phyloP scores from a whole-genome alignment of 2,888 invertebrate species.

The Tinea semifulvella region DNA sequence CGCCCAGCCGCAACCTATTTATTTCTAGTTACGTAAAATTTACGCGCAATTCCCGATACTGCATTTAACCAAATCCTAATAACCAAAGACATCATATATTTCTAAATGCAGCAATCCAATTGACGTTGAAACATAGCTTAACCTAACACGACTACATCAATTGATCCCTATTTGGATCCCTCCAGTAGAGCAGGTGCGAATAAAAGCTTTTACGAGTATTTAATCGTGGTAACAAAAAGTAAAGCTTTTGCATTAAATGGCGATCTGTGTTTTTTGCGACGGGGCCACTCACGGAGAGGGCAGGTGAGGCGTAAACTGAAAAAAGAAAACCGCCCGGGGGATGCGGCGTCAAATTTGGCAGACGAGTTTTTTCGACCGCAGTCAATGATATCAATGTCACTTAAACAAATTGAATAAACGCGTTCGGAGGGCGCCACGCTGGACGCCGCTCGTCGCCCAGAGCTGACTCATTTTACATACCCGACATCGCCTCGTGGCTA shows the following conservation, averaged over 20 bases:
- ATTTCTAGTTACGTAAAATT: conserved; percentile 68
- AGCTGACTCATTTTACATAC: conserved; percentile 6
- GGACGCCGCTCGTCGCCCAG: conserved; percentile 20
- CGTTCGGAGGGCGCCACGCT: conserved; percentile 39
- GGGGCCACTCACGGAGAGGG: conserved; percentile 34
- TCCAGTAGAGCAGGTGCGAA: conserved; percentile 12
- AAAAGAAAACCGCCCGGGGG: conserved; percentile 44
- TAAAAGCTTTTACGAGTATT: conserved; percentile 15
- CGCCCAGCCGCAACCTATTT: conserved; percentile 55
- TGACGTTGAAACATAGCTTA: background rate
- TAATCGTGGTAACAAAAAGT: conserved; percentile 24
- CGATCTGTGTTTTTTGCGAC: conserved; percentile 48
- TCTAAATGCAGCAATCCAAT: background rate
- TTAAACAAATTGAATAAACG: conserved; percentile 63
- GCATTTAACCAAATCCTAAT: conserved; percentile 37
- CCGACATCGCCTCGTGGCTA: background rate
- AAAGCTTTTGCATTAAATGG: conserved; percentile 43
- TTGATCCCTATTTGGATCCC: no score
- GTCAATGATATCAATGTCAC: conserved; percentile 61
- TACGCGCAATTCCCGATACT: conserved; percentile 63
- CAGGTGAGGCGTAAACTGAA: conserved; percentile 54
- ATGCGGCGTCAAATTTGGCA: conserved; percentile 48
- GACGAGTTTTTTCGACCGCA: conserved; percentile 58
- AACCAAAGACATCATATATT: background rate
- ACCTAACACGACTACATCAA: background rate